Evolutionary conservation across 2,888 invertebrate species (phyloP).

Genomic region (Xestia c-nigrum): DNA sequence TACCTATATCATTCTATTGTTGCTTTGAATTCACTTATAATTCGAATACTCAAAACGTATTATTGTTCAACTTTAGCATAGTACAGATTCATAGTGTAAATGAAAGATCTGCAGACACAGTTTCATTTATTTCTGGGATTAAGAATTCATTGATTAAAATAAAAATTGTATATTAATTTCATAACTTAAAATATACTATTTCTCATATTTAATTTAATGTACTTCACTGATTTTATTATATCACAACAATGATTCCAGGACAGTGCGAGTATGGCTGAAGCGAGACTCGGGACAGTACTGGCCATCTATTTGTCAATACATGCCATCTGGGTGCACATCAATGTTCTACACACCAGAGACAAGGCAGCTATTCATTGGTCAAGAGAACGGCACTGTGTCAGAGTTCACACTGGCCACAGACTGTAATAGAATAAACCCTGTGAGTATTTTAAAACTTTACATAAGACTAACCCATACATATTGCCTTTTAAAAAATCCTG

Average conservation of each 20-base stretch:
- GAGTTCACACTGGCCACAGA: slow-evolving; percentile 98
- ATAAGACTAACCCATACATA: background rate
- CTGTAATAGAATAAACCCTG: slow-evolving; percentile 97
- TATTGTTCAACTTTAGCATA: background rate
- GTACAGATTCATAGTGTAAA: background rate
- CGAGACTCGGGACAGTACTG: slow-evolving; percentile 99
- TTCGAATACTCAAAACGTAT: background rate
- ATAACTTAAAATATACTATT: background rate
- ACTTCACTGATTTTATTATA: background rate
- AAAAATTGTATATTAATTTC: background rate
- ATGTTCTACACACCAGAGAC: slow-evolving; percentile 97
- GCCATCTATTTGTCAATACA: slow-evolving; percentile 99
- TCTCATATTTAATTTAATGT: background rate
- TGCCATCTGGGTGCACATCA: slow-evolving; percentile 98
- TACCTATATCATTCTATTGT: background rate
- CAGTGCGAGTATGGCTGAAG: slow-evolving; percentile 98
- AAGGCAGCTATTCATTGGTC: slow-evolving; percentile 97
- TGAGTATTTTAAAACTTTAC: slow-evolving; percentile 71
- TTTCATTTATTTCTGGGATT: background rate
- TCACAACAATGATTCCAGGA: slow-evolving; percentile 90
- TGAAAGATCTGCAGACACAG: background rate
- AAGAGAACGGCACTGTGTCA: slow-evolving; percentile 97
- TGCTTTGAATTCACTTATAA: background rate
- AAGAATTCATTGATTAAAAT: slow-evolving; percentile 1
- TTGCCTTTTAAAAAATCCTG: background rate